Base-by-base conservation (phyloP, 2,797 vertebrate genomes). In the Pantherophis vulpinus region DNA sequence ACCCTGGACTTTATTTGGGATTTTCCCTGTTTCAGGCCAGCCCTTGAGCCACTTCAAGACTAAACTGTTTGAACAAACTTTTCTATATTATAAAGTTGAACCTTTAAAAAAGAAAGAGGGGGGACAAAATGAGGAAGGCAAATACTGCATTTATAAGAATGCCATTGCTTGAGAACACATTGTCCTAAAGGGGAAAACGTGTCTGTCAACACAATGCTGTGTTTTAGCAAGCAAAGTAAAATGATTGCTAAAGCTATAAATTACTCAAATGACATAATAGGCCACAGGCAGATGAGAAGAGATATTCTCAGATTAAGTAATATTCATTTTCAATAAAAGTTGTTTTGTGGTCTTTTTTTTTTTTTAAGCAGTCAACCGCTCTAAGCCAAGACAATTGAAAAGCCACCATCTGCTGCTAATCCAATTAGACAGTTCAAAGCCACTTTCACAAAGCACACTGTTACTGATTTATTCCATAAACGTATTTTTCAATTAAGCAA, bases 321-420 rank as follows among this genome's bases (percentile, higher is more conserved):
- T 54, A 70, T 32, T 93, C 94, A 90, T 94, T 96, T 96, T 95
- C 94, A 90, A 93, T 93, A 95, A 93, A 91, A 94, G 94, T 51
- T 90, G 51, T 88, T 59, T 96, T 94, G 95, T 74, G 59, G 94
- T 27, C 60, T 51, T 32, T 92, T 96, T 96, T 88, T 95, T 88
- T 95, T 92, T 91, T 27, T 88, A 95, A 93, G 87, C 91, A 86
- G 86, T 66, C 70, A 88, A 86, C 63, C 94, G 93, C 95, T 96
- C 10, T 89, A 91, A 97, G 94, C 96, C 96, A 97, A 97, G 92
- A 96, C 96, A 96, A 96, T 83, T 96, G 95, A 95, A 96, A 95
- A 91, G 83, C 93, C 95, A 93, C 96, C 97, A 97, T 97, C 97
- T 97, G 97, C 95, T 97, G 96, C 97, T 96, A 97, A 97, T 96